phyloP scores from a whole-genome alignment of 2,797 vertebrate species.

The Bradypodion ventrale region DNA sequence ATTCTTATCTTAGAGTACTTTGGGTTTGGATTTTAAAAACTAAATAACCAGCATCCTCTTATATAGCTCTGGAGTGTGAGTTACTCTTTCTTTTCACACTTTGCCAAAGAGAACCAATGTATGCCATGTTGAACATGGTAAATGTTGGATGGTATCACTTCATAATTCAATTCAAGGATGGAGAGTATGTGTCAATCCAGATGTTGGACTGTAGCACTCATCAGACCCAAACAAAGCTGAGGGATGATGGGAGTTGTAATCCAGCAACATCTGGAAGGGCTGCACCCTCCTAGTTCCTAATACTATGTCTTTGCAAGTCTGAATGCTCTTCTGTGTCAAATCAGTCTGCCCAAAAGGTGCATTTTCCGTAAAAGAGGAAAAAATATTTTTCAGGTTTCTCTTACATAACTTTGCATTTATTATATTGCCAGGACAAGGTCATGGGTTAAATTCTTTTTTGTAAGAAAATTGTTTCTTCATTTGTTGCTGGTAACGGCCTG shows the following conservation, averaged over 20 bases:
- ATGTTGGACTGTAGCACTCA: background rate
- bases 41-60: background rate
- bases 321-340: background rate
- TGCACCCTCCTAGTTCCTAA: background rate
- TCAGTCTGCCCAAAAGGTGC: background rate
- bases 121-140: background rate
- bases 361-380: constrained; percentile 5
- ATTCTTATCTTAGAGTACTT: background rate
- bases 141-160: background rate
- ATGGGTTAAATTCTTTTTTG: background rate
- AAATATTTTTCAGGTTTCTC: background rate
- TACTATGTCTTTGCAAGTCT: background rate
- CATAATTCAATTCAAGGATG: background rate
- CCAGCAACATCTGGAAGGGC: background rate
- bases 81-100: background rate
- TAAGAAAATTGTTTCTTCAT: background rate
- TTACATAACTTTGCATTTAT: background rate
- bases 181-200: background rate
- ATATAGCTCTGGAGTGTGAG: no score
- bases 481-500: background rate
- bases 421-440: no score
- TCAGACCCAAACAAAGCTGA: background rate
- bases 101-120: background rate
- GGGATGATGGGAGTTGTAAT: background rate
- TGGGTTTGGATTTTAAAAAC: no score